A percentile compares a stretch with the other conserved stretches of the same genome.
Evolutionary conservation across 2,888 invertebrate species (phyloP).

Genomic region (Thysanoteuthis rhombus): DNA sequence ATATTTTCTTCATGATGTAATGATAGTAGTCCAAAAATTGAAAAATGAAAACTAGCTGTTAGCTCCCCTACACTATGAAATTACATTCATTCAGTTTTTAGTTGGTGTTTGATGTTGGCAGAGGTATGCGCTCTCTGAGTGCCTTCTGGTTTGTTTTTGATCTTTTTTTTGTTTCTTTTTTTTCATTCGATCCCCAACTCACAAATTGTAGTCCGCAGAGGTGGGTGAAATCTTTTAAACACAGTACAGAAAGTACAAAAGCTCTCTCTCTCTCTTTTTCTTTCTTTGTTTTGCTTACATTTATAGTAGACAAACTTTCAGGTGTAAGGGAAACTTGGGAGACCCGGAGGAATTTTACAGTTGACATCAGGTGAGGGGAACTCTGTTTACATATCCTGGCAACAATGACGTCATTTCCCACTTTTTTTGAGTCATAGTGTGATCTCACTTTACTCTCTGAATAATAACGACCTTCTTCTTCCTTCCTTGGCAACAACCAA

Average conservation of each 20-base stretch:
- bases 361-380: not conserved
- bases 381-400: not conserved
- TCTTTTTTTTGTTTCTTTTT: not conserved
- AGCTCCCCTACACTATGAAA: too few species aligned
- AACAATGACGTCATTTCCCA: not conserved
- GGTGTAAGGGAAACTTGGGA: not conserved
- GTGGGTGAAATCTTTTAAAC: not conserved
- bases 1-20: too few species aligned
- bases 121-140: too few species aligned
- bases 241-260: too few species aligned
- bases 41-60: too few species aligned
- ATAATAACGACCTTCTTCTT: not conserved
- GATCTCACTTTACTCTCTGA: not conserved
- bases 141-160: not conserved
- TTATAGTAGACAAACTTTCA: too few species aligned
- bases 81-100: too few species aligned
- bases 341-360: not conserved
- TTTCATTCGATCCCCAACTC: not conserved
- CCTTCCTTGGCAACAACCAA: not conserved
- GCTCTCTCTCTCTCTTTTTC: too few species aligned
- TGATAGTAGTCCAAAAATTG: too few species aligned
- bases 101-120: too few species aligned
- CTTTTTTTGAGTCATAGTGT: not conserved
- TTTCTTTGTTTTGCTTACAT: too few species aligned
- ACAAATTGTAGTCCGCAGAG: not conserved